These are phyloP conservation scores for Phenganax stokvisi DNA, from an alignment of 92 coral and sea anemone genomes.

Conservation along the genomic window DNA sequence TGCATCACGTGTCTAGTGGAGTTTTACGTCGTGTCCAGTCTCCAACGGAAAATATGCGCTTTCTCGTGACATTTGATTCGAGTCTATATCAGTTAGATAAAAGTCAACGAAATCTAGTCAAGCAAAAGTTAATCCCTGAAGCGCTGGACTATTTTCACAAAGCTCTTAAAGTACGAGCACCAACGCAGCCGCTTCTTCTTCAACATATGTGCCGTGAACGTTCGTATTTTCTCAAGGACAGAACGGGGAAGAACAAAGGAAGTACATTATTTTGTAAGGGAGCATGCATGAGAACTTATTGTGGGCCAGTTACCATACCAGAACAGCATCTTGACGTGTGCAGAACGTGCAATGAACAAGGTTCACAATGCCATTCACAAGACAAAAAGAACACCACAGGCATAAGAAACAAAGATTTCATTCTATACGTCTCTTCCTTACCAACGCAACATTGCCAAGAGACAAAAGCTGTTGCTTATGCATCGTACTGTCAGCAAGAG, in stretches of 20 bases:
- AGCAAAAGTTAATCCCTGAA: conserved; percentile 75
- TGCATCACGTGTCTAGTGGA: conserved; percentile 78
- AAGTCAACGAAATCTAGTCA: conserved; percentile 55
- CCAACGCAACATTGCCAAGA: conserved; percentile 74
- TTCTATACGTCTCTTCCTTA: conserved; percentile 84
- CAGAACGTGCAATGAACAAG: conserved; percentile 73
- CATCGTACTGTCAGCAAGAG: conserved; percentile 97
- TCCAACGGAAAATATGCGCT: conserved; percentile 76
- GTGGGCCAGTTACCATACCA: conserved; percentile 91
- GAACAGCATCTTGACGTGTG: conserved; percentile 77
- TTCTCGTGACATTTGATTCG: conserved; percentile 78
- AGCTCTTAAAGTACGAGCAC: conserved; percentile 71
- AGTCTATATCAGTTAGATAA: conserved; percentile 57
- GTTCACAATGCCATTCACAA: conserved; percentile 51
- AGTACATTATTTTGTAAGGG: conserved; percentile 77
- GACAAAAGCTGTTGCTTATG: conserved; percentile 94
- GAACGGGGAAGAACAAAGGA: conserved; percentile 54
- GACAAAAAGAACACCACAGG: conserved; percentile 50
- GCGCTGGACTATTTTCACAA: conserved; percentile 80
- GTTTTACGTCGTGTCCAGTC: conserved; percentile 56
- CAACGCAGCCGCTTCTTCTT: conserved; percentile 59
- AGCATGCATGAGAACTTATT: conserved; percentile 75
- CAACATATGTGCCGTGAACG: conserved; percentile 86
- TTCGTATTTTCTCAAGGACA: conserved; percentile 77
- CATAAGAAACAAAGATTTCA: conserved; percentile 71